These are phyloP conservation scores for Eudyptes chrysolophus DNA, from an alignment of 2,113 vertebrate species.

Conservation along the genomic window DNA sequence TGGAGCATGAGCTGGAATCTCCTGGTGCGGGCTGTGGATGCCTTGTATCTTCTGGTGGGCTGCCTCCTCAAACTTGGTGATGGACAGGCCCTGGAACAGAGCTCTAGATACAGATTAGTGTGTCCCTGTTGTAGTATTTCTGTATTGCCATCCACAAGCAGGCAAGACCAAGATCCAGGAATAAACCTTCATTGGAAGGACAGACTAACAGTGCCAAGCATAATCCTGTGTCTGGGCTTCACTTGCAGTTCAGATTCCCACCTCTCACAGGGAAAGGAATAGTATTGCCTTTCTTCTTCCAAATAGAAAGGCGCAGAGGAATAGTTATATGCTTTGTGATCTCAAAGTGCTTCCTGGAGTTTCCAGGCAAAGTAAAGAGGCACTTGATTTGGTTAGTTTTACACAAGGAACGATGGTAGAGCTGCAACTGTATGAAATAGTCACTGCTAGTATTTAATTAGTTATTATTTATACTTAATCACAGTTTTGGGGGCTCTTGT, in stretches of 20 bases:
- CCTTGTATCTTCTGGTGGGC: not conserved
- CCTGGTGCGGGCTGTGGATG: not conserved
- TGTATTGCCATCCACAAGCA: not conserved
- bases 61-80: not conserved
- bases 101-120: not conserved
- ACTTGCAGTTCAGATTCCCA: not conserved
- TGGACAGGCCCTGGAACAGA: not conserved
- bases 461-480: not conserved
- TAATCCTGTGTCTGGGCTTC: not conserved
- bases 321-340: not conserved
- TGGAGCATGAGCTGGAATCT: not conserved
- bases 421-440: not conserved
- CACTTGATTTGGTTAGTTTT: not conserved
- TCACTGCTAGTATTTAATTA: not conserved
- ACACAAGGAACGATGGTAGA: rapidly evolving
- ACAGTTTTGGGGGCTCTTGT: not conserved
- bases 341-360: not conserved
- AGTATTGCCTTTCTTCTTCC: not conserved
- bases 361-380: not conserved
- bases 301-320: not conserved
- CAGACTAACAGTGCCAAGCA: not conserved
- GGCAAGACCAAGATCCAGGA: not conserved
- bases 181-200: not conserved
- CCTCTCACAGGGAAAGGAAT: not conserved
- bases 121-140: not conserved